Base-by-base conservation (phyloP, 2,888 invertebrate genomes). In the Sicus ferrugineus region DNA sequence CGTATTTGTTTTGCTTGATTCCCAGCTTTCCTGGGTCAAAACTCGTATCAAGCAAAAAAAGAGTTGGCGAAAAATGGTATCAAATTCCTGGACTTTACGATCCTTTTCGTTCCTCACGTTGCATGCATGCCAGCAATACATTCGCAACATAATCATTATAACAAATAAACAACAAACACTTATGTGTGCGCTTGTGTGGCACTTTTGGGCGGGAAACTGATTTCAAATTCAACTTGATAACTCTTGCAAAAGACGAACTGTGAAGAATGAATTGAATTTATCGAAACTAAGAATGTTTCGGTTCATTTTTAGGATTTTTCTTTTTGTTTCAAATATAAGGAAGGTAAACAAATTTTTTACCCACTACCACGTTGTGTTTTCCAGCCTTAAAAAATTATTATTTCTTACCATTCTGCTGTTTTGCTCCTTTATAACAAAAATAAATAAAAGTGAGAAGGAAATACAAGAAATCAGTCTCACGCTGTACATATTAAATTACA, bases 401-500 rank as follows among this genome's bases (percentile, higher is more conserved):
- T 14, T n/a, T n/a, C n/a, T n/a, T n/a, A n/a, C n/a, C n/a, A n/a
- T 7, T 7, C 16, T 42, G 42, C 23, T 56, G 26, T 16, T 28
- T 16, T 34, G 28, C 31, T 30, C n/a, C 14, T 6, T 34, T 34
- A 7, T n/a, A 30, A 34, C 16, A 58, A n/a, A 31, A 50, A 34
- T 31, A 64, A 52, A 54, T 26, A 23, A 4, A 62, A 28, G 16
- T n/a, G 7, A 26, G 28, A 19, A 48, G 19, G 46, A 62, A 54
- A 67, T 48, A 9, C 46, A 46, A 67, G 19, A 58, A 14, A 46
- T n/a, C 31, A 21, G 46, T 54, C 67, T 67, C 58, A 67, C 58
- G 59, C 48, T 31, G 58, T 21, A 9, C 6, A 28, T 67, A 56
- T 67, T 58, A 28, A 28, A 67, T 67, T 67, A 67, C 67, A 28